These are phyloP conservation scores for Corythornis vintsioides DNA, from an alignment of 2,113 vertebrate genomes.

Conservation along the genomic window DNA sequence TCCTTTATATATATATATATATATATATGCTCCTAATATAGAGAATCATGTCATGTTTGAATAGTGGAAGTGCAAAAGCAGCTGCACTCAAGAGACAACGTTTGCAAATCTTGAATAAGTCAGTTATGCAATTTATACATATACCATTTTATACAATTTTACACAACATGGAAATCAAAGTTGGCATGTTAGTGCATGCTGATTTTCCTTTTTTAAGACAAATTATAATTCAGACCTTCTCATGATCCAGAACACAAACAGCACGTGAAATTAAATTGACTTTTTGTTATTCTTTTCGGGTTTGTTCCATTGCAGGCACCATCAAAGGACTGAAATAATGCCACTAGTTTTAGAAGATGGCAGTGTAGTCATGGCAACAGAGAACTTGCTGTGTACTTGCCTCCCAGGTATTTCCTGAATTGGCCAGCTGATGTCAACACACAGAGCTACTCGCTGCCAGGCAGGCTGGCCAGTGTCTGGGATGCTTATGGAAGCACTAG, in stretches of 20 bases:
- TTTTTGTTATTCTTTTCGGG: neutral
- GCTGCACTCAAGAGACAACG: neutral
- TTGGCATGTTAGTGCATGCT: neutral
- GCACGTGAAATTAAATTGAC: neutral
- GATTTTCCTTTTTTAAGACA: neutral
- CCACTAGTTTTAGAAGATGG: neutral
- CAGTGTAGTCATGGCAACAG: constrained; percentile 8
- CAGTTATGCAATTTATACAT: neutral
- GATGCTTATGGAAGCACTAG: neutral
- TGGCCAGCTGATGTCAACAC: neutral
- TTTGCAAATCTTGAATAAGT: neutral
- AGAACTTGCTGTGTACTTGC: neutral
- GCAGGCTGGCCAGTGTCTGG: neutral
- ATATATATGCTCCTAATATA: neutral
- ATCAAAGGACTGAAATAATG: neutral
- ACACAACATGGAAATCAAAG: neutral
- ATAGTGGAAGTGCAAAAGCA: constrained; percentile 12
- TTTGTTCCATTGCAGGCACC: neutral
- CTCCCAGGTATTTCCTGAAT: neutral
- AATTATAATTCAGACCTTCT: neutral
- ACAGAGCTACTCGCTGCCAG: neutral
- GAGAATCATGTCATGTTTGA: neutral
- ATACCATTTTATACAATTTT: too few relatives aligned
- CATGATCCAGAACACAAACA: neutral
- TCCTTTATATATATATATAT: too few relatives aligned